Evolutionary conservation across 2,797 vertebrate genomes (phyloP).

Genomic region (Rousettus madagascariensis): DNA sequence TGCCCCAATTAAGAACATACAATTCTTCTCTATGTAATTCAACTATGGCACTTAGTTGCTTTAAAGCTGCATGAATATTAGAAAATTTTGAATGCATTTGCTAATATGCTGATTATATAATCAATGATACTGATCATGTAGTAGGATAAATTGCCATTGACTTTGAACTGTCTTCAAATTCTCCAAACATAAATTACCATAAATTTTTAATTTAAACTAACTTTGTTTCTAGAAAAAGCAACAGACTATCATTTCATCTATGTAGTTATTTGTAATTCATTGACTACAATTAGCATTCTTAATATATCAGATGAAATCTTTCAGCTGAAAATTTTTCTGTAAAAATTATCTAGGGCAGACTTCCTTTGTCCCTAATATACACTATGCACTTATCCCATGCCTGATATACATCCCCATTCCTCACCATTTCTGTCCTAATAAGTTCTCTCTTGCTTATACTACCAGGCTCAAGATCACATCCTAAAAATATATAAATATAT

Average conservation of each 20-base stretch:
- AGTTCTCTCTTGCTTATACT: not conserved
- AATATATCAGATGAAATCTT: slow-evolving; percentile 25
- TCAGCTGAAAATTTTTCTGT: not conserved
- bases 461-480: not conserved
- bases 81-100: slow-evolving; percentile 48
- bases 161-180: slow-evolving; percentile 62
- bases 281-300: slow-evolving; percentile 19
- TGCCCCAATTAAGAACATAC: slow-evolving; percentile 24
- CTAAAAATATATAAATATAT: not conserved
- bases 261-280: slow-evolving; percentile 44
- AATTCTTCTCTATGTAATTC: slow-evolving; percentile 43
- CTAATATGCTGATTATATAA: slow-evolving; percentile 66
- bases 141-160: slow-evolving; percentile 54
- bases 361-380: not conserved
- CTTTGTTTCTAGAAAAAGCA: slow-evolving; percentile 60
- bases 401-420: not conserved
- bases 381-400: not conserved
- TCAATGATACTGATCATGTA: slow-evolving; percentile 66
- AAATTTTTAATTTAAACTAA: slow-evolving; percentile 65
- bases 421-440: not conserved
- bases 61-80: slow-evolving; percentile 54
- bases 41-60: slow-evolving; percentile 27
- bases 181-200: slow-evolving; percentile 68
- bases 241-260: slow-evolving; percentile 26
- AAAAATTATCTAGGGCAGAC: not conserved